These are phyloP conservation scores for Drosophila seclusa DNA, from an alignment of 2,888 invertebrate genomes.

Conservation along the genomic window DNA sequence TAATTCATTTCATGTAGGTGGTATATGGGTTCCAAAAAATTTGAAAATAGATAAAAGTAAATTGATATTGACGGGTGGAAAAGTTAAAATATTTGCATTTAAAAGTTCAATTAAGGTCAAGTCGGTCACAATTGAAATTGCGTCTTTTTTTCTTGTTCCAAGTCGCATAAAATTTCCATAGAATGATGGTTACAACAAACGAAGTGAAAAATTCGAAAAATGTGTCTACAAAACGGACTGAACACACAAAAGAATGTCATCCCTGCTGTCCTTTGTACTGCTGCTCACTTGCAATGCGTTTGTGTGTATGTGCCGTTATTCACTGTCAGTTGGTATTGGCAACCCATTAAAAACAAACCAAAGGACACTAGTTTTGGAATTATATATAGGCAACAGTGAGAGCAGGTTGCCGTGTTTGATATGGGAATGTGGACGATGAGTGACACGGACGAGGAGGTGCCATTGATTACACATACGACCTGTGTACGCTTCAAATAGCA, in stretches of 20 bases:
- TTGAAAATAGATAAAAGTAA: neutral
- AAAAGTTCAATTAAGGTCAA: neutral
- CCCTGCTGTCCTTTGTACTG: conserved; percentile 30
- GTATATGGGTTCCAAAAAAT: neutral
- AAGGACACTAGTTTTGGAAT: conserved; percentile 32
- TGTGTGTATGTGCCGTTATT: conserved; percentile 7
- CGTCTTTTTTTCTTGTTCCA: conserved; percentile 2
- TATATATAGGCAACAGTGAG: conserved; percentile 41
- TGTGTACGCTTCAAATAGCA: neutral
- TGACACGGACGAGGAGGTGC: neutral
- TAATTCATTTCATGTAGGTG: neutral
- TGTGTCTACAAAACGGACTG: conserved; percentile 17
- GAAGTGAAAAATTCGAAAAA: conserved; percentile 19
- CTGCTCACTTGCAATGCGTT: conserved; percentile 13
- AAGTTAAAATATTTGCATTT: neutral
- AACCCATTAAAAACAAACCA: conserved; percentile 46
- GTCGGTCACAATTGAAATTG: neutral
- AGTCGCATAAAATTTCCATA: conserved; percentile 34
- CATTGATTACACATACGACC: conserved; percentile 13
- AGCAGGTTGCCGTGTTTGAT: conserved; percentile 11
- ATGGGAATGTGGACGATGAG: neutral
- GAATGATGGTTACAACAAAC: conserved; percentile 23
- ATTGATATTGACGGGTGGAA: neutral
- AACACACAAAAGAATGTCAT: conserved; percentile 20
- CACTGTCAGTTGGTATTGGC: conserved; percentile 41